A percentile compares a stretch with the other conserved stretches of the same genome.
Evolutionary conservation across 2,113 vertebrate genomes (phyloP).

Genomic region (Centrocercus urophasianus): DNA sequence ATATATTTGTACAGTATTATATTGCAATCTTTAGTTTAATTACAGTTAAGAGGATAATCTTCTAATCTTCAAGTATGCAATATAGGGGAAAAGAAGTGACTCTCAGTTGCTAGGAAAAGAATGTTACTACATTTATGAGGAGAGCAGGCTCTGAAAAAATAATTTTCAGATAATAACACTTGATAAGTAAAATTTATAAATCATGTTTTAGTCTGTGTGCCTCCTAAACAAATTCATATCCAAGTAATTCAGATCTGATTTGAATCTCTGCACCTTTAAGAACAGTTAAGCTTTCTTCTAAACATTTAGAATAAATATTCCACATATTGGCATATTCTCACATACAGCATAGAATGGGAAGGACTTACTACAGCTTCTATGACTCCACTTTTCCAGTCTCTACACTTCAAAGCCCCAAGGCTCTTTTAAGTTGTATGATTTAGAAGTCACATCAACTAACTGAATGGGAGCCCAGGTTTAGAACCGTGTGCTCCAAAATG

Average conservation of each 20-base stretch:
- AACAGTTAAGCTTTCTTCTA: neutral
- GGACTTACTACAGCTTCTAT: neutral
- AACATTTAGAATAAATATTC: neutral
- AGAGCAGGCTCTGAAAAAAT: neutral
- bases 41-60: neutral
- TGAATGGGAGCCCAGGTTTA: neutral
- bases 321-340: neutral
- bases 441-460: neutral
- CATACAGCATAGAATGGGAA: neutral
- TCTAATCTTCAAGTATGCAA: neutral
- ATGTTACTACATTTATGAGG: neutral
- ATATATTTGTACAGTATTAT: neutral
- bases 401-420: neutral
- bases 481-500: neutral
- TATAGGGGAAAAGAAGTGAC: neutral
- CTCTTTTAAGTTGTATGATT: neutral
- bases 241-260: neutral
- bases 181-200: neutral
- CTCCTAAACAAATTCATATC: neutral
- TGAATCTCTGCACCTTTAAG: neutral
- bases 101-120: neutral
- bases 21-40: neutral
- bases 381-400: neutral
- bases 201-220: rapidly evolving
- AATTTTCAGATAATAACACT: neutral